phyloP scores from a whole-genome alignment of 2,113 vertebrate genomes.

The Pipra filicauda region DNA sequence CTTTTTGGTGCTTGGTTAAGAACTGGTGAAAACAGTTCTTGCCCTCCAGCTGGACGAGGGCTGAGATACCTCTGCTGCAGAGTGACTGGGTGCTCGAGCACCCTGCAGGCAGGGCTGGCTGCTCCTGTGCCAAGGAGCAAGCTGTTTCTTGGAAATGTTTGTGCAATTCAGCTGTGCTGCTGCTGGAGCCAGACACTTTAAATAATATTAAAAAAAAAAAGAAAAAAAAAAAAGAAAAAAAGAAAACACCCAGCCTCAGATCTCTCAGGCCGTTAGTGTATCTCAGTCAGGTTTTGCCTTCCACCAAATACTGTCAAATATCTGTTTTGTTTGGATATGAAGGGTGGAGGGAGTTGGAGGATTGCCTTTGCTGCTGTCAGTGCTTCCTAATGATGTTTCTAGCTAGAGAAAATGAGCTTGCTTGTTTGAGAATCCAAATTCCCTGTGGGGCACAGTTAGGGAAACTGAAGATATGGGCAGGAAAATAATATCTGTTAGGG shows the following conservation, averaged over 20 bases:
- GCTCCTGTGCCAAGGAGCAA: background rate
- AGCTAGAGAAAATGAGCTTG: slow-evolving; percentile 30
- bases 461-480: slow-evolving; percentile 29
- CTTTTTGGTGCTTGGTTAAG: background rate
- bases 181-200: background rate
- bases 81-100: background rate
- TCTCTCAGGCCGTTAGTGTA: background rate
- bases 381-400: slow-evolving; percentile 31
- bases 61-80: background rate
- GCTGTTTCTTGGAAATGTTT: slow-evolving; percentile 42
- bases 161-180: background rate
- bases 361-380: slow-evolving; percentile 5
- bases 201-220: background rate
- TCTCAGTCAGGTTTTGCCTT: background rate
- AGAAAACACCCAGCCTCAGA: background rate
- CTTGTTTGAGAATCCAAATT: slow-evolving; percentile 8
- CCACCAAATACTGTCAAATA: background rate
- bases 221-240: background rate
- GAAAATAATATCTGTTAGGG: background rate
- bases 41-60: background rate
- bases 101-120: background rate
- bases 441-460: background rate
- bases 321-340: slow-evolving; percentile 20
- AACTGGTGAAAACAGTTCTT: background rate
- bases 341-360: slow-evolving; percentile 7